Base-by-base conservation (phyloP, 2,888 invertebrate genomes). In the Helleia helle region DNA sequence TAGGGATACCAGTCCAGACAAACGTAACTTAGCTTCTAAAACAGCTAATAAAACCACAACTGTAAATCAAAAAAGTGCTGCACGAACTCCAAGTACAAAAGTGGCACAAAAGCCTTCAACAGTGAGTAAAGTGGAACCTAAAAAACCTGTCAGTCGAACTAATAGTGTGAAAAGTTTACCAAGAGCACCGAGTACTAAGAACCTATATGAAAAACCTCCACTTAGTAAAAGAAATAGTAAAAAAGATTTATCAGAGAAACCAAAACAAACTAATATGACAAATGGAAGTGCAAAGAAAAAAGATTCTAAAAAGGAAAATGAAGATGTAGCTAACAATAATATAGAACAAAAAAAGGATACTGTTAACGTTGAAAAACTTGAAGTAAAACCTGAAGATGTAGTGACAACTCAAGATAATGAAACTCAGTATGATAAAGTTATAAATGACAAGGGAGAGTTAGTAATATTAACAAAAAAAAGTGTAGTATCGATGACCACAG, bases 401-500 rank as follows among this genome's bases (percentile, higher is more conserved):
- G 56, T 72, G 14, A 50, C 49, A 13, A 83, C 58, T 48, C 80
- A 83, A 55, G 86, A 86, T 44, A 83, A 68, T 45, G 76, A 80
- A 54, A 85, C 86, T 0, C 86, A 86, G 53, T 83, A 76, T 48
- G 85, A 86, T 44, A 83, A 80, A 58, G 55, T 63, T 8, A 66
- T 67, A n/a, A 72, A 72, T 47, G 74, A 73, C 11, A 74, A 72
- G 50, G 75, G 73, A 13, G 81, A 81, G 43, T 55, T 86, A 9
- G 73, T 86, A 4, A 73, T 84, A 39, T 53, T 86, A 39, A 85
- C 85, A 0, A 86, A 85, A 56, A 80, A 81, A 54, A 86, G 67
- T 47, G 71, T 87, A 13, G 74, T 87, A 28, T 87, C 87, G 11
- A 87, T 87, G 87, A 87, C 87, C 8, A 87, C 87, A 3, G 87